Base-by-base conservation (phyloP, 1,140 invertebrate genomes). In the Drosophila albomicans region DNA sequence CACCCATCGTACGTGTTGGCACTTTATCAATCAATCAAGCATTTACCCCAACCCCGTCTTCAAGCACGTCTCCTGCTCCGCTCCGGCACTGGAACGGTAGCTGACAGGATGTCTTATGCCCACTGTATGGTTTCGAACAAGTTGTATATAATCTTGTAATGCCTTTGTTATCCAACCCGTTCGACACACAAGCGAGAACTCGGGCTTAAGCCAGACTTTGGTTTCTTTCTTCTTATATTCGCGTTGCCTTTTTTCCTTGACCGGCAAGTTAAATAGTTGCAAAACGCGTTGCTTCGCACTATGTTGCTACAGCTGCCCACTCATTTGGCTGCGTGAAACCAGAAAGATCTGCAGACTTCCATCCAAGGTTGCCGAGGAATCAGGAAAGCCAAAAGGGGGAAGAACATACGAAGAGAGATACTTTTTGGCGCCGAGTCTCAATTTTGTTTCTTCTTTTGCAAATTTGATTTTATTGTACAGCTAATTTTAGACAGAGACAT, bases 351-450 rank as follows among this genome's bases (percentile, higher is more conserved):
- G 11, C n/a, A 28, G 20, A 45, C 20, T 54, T 30, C 35, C 3
- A 43, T 35, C 4, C 35, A 65, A 45, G n/a, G 49, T 54, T 65
- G 38, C 35, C 10, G 0, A 0, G n/a, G 41, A 3, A 32, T 25
- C 11, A 13, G n/a, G 30, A 2, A n/a, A 56, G 52, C 3, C 20
- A 25, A 25, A 3, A 4, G 20, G 20, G 20, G 20, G 3, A 25
- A 25, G 20, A 25, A 25, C 7, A 38, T 38, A 7, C 10, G 38
- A 16, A 32, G 28, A 28, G 5, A 56, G 59, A 35, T 59, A 51
- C 16, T 56, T 70, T 69, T 70, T 63, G 61, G 54, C 70, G 70
- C 70, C 54, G 41, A 32, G 66, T 7, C 35, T 32, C 30, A 15
- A 43, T 59, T 58, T 52, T 58, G 4, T 10, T 51, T 30, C 61